Percentiles rank a stretch among this genome's conserved stretches.
phyloP scores from a whole-genome alignment of 2,797 vertebrate genomes.

The Tadarida brasiliensis region DNA sequence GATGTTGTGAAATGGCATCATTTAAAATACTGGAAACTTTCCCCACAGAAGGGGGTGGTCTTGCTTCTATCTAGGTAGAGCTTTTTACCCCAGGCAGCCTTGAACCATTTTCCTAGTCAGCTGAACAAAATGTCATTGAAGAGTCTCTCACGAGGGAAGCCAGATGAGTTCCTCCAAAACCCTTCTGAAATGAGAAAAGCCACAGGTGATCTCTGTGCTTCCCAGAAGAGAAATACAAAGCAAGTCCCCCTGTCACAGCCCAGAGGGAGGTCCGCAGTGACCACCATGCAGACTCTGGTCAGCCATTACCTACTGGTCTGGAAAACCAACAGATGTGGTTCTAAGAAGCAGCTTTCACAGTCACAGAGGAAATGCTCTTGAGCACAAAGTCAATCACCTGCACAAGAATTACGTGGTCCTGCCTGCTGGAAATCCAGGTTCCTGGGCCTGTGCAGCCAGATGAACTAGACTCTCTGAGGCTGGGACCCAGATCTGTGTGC shows the following conservation, averaged over 20 bases:
- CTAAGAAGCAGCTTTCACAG: background rate
- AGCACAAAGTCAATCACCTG: background rate
- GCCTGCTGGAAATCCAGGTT: background rate
- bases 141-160: background rate
- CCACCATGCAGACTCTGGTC: background rate
- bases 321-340: background rate
- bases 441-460: background rate
- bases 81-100: background rate
- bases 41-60: background rate
- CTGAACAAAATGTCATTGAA: conserved; percentile 8
- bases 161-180: conserved; percentile 14
- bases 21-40: background rate
- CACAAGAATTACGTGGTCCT: background rate
- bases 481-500: background rate
- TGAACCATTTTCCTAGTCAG: background rate
- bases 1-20: background rate
- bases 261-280: background rate
- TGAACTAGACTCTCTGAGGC: background rate
- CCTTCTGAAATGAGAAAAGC: background rate
- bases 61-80: background rate
- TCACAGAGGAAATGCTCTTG: background rate
- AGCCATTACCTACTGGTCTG: background rate
- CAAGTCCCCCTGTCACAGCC: background rate
- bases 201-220: background rate
- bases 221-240: background rate